A percentile compares a stretch with the other conserved stretches of the same genome.
These are phyloP conservation scores for Myanophis thanlyinensis DNA, from an alignment of 2,113 vertebrate genomes.

Conservation along the genomic window DNA sequence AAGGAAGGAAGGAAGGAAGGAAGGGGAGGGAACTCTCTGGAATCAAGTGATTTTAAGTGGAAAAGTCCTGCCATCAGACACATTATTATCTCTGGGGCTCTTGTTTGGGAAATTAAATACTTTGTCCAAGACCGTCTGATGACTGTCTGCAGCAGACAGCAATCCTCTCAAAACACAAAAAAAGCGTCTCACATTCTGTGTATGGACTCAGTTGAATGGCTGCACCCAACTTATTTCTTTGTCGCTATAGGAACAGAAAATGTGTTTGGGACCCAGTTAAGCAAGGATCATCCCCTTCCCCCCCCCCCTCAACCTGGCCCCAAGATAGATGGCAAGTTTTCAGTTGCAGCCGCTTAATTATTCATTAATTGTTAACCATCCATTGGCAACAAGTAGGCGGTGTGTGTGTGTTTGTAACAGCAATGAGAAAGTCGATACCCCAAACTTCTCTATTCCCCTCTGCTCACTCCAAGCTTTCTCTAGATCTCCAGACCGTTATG, in stretches of 20 bases:
- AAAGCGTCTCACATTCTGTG: background rate
- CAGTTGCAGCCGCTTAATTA: slow-evolving; percentile 1
- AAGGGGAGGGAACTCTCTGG: background rate
- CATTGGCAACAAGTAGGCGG: background rate
- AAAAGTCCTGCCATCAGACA: background rate
- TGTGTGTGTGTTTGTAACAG: slow-evolving; percentile 1
- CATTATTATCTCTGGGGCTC: too few relatives aligned
- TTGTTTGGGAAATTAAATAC: background rate
- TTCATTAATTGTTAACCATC: slow-evolving; percentile 1
- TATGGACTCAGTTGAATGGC: background rate
- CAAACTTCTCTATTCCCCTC: background rate
- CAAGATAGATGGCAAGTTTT: background rate
- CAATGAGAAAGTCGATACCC: background rate
- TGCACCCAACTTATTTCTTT: background rate
- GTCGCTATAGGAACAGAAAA: too few relatives aligned
- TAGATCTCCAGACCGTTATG: background rate
- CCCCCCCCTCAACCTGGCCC: background rate
- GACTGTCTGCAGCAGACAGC: background rate
- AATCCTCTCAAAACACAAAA: background rate
- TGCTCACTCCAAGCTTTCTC: background rate
- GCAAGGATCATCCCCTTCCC: background rate
- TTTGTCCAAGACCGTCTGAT: background rate
- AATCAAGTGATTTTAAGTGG: background rate
- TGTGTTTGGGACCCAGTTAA: background rate
- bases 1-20: background rate